Evolutionary conservation across 2,113 vertebrate genomes (phyloP), one percentile per base, ranked within the genome.

Genomic region (Arizona elegans): DNA sequence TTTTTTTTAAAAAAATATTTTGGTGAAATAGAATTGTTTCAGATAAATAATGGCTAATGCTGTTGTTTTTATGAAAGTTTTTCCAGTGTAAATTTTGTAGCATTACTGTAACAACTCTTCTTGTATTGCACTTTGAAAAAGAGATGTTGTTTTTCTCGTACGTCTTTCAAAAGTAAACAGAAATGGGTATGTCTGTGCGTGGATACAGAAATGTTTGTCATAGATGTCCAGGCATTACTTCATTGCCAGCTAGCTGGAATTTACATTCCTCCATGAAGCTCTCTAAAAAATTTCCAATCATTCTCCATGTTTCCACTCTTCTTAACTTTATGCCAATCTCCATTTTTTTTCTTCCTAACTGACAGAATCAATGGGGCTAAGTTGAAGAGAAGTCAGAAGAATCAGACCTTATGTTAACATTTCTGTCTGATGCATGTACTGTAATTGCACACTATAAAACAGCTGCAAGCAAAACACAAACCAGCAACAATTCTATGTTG

Each of bases 401-500:
- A 81, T 86, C 43, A 90, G 26, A 59, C 12, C 70, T 92, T 59
- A 81, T 86, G 88, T 38, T 86, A 86, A 90, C 55, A 24, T 90
- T 90, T 90, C 9, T 53, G 2, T 65, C 91, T 43, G 21, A 90
- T 1, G 6, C 6, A 1, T 85, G 24, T 24, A 33, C 43, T 19
- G 86, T 33, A 38, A 87, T 54, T 75, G 90, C 9, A 75, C 38
- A 90, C 86, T 87, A 24, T 87, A 87, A 90, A 90, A 65, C 53
- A 58, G 50, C 81, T 65, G 13, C 53, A 90, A 92, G 70, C 54
- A 90, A 26, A 26, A 52, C 1, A 65, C 55, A 91, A 96, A 94
- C 21, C 92, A 53, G 92, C 75, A 95, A 65, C 91, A 10, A 91
- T 9, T 9, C 10, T 93, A 65, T 65, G 13, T 11, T 4, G 26